Evolutionary conservation across 2,113 vertebrate genomes (phyloP), one percentile per base, ranked within the genome.

Genomic region (Actenoides lindsayi): DNA sequence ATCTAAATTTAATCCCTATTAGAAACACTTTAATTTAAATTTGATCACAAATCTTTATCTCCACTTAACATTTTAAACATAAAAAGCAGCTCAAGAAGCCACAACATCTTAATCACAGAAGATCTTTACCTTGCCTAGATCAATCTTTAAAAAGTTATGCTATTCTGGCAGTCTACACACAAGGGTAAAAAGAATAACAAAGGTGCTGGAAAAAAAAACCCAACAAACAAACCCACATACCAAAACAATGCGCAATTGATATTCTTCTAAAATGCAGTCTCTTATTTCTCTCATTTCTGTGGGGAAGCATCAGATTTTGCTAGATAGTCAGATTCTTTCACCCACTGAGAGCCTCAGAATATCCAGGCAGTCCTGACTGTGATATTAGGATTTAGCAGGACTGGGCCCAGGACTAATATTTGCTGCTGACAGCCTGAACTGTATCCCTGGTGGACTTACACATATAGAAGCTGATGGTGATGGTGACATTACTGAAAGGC

Each of bases 401-500:
- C 24, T 44, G 5, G 44, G 41, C 44, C 69, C 39, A 78, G 37
- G 37, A 80, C 68, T 67, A 56, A 75, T 71, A 83, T 44, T 48
- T 59, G 17, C 21, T 59, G 24, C 39, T 78, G 80, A 84, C 62
- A 87, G 68, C 60, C 46, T 90, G 80, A 87, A 31, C 69, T 42
- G 44, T 69, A 53, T 94, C 83, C 73, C 93, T 69, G 16, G 65
- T 92, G 82, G 77, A 96, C 65, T 81, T 94, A 35, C 0, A 57
- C 25, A 80, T 92, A 94, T 82, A 84, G 86, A 94, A 87, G 80
- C 19, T 95, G 94, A 95, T 94, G 73, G 63, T 83, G 62, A 89
- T 83, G 65, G 59, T 90, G 88, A 92, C 80, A 93, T 95, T 96
- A 96, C 85, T 89, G 85, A 96, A 95, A 96, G 85, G 75, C 76